Evolutionary conservation across 2,797 vertebrate genomes (phyloP), one percentile per base, ranked within the genome.

Genomic region (Rhinichthys osculus): DNA sequence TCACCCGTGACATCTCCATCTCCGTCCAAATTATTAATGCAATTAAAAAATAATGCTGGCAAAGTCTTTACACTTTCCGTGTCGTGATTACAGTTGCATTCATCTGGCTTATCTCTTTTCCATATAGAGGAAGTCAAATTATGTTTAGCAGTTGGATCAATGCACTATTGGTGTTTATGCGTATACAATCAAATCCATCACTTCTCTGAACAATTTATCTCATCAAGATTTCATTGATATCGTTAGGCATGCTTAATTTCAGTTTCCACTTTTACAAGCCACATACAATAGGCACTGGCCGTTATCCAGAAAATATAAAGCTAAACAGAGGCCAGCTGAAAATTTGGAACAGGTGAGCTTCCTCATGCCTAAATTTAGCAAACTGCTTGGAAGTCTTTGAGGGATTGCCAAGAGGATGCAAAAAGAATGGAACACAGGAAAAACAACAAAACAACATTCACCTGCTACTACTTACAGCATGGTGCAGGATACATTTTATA

Each of bases 301-400:
- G 17, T 11, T 38, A 47, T 84, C 83, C 87, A 84, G 82, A 77
- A 38, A 35, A 69, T 69, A 84, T 81, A 82, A 73, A 59, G 33
- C 54, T 83, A 84, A 82, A 88, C 64, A 89, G 84, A 44, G 59
- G 67, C 82, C 88, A 90, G 88, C 90, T 91, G 89, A 89, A 79
- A 69, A 84, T 50, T 86, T 38, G 69, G 44, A 88, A 87, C 91
- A 92, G 91, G 90, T 92, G 90, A 92, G 82, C 73, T 67, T 74
- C 80, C 52, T 66, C 62, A 42, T 67, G 74, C 4, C 80, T 90
- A 86, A 88, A 89, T 87, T 89, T 79, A 81, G 74, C 16, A 42
- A 66, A 33, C 76, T 71, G 69, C 76, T 35, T 86, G 70, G 21
- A 84, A 84, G 70, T 73, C 64, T 88, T 79, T 89, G 86, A 87